Conservation (phyloP, 2,113 vertebrate species). For the Fregata magnificens region DNA sequence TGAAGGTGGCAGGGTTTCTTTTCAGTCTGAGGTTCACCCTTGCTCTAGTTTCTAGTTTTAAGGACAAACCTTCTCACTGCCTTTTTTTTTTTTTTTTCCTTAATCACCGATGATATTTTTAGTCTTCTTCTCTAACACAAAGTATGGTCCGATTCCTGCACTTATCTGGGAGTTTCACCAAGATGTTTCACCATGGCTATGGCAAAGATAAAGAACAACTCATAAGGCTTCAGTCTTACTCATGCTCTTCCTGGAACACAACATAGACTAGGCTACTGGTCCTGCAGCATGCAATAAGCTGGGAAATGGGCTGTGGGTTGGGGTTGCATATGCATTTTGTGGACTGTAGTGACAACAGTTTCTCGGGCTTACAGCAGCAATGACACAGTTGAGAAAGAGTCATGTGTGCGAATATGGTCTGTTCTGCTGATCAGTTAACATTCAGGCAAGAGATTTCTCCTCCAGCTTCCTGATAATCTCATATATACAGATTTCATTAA, state of each 20-base stretch:
- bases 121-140: not conserved
- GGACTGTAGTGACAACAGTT: not conserved
- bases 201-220: not conserved
- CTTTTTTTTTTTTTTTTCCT: too few relatives aligned
- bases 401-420: rapidly evolving
- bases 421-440: not conserved
- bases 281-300: not conserved
- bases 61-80: not conserved
- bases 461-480: too few relatives aligned
- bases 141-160: not conserved
- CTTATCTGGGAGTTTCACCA: not conserved
- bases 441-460: too few relatives aligned
- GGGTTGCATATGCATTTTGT: not conserved
- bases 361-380: not conserved
- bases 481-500: too few relatives aligned
- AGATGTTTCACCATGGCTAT: not conserved
- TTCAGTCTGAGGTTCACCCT: not conserved
- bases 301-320: not conserved
- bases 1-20: not conserved
- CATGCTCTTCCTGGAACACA: not conserved
- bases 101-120: not conserved
- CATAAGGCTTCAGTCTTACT: not conserved
- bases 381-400: not conserved
- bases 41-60: not conserved
- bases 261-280: not conserved